These are phyloP conservation scores for Enteromius thamalakanensis DNA, from an alignment of 2,797 vertebrate genomes.

Conservation along the genomic window DNA sequence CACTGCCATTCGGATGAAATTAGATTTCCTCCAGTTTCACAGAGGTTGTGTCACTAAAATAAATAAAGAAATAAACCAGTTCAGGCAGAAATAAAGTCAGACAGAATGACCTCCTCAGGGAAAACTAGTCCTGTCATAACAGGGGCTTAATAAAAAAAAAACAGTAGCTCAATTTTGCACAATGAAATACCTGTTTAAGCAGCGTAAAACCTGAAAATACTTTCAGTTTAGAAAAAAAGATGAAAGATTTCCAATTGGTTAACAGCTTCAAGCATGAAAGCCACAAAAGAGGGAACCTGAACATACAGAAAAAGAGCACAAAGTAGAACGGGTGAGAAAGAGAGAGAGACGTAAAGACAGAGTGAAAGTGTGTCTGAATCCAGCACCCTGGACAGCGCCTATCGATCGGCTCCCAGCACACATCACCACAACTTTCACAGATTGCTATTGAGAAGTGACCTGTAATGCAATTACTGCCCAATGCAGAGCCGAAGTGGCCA, in stretches of 20 bases:
- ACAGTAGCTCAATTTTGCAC: background rate
- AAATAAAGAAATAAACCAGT: constrained; percentile 1
- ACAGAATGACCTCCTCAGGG: background rate
- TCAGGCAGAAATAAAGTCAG: constrained; percentile 10
- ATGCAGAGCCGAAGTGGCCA: constrained; percentile 90
- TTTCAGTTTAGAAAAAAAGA: background rate
- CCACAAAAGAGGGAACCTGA: background rate
- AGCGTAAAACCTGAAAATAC: background rate
- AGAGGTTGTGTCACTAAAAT: background rate
- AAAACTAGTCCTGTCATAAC: background rate
- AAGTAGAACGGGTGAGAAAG: background rate
- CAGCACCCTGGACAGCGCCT: constrained; percentile 87
- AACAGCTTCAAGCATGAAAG: background rate
- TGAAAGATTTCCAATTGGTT: constrained; percentile 9
- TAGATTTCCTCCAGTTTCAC: constrained; percentile 6
- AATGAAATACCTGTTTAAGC: background rate
- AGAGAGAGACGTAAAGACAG: constrained; percentile 22
- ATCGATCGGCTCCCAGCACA: constrained; percentile 95
- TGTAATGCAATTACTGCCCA: constrained; percentile 99
- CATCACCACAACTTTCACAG: constrained; percentile 97
- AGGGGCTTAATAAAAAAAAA: background rate
- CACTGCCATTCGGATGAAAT: background rate
- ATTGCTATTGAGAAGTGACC: constrained; percentile 99
- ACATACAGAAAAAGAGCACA: constrained; percentile 6
- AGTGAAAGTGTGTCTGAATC: constrained; percentile 70